Evolutionary conservation across 1,140 invertebrate species (phyloP).

Genomic region (Eueides isabella): DNA sequence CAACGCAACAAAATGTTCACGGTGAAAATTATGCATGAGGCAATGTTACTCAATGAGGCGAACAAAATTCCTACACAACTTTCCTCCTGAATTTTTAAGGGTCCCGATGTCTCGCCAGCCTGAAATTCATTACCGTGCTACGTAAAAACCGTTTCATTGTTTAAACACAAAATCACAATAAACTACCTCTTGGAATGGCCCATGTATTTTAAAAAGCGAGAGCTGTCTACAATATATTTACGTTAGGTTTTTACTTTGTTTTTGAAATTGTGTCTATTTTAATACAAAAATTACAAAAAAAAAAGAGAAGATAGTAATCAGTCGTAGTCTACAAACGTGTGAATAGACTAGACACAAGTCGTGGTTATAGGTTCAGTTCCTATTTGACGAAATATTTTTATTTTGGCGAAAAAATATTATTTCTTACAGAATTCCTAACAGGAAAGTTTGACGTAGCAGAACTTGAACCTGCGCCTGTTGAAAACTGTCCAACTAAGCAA

Average conservation of each 20-base stretch:
- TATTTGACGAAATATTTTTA: no score
- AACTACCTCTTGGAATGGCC: constrained; percentile 68
- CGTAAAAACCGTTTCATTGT: constrained; percentile 74
- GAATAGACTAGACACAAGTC: no score
- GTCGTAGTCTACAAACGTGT: no score
- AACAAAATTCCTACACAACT: constrained; percentile 65
- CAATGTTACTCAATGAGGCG: constrained; percentile 78
- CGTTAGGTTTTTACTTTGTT: not conserved
- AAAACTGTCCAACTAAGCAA: no score
- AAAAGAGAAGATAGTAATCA: no score
- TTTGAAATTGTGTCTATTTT: not conserved
- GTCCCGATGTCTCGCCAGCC: constrained; percentile 60
- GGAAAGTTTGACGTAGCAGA: no score
- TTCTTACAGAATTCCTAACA: no score
- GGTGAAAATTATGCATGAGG: constrained; percentile 73
- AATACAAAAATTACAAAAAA: no score
- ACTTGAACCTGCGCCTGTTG: no score
- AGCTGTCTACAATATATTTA: not conserved
- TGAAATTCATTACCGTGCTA: constrained; percentile 72
- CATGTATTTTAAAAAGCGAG: constrained; percentile 67
- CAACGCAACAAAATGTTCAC: constrained; percentile 53
- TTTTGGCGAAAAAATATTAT: no score
- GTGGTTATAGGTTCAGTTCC: no score
- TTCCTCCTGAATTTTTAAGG: constrained; percentile 68
- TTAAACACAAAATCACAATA: constrained; percentile 79